A percentile compares a stretch with the other conserved stretches of the same genome.
phyloP scores from a whole-genome alignment of 2,113 vertebrate genomes.

The Myodes glareolus region DNA sequence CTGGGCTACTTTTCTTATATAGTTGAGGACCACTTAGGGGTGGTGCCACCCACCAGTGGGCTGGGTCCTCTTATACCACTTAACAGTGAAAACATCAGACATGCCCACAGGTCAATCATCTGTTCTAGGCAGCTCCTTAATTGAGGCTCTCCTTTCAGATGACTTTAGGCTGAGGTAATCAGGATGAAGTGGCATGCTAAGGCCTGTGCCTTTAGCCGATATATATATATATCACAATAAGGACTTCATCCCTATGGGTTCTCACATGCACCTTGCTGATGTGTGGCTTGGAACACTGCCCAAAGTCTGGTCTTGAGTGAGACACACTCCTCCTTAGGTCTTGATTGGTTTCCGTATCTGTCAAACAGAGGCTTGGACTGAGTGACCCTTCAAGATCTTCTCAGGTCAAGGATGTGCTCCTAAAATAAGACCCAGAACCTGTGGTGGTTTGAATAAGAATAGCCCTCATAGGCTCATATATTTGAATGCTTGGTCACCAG shows the following conservation, averaged over 20 bases:
- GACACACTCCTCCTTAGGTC: background rate
- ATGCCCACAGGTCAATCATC: background rate
- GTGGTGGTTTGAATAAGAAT: background rate
- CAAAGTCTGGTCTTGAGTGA: background rate
- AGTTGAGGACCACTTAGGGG: background rate
- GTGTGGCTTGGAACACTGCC: rapidly evolving
- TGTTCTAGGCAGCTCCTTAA: background rate
- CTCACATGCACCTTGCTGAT: background rate
- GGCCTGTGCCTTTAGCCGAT: background rate
- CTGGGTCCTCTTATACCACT: background rate
- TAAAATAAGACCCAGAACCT: background rate
- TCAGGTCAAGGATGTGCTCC: background rate
- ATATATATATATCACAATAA: background rate
- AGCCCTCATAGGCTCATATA: background rate
- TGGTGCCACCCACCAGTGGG: background rate
- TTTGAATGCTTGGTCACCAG: background rate
- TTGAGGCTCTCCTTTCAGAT: background rate
- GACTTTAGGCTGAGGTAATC: background rate
- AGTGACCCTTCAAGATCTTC: background rate
- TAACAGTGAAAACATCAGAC: background rate
- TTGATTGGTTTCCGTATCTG: background rate
- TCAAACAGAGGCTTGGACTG: background rate
- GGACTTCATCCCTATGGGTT: rapidly evolving
- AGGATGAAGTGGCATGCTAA: background rate
- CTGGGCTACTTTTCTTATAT: background rate